phyloP scores from a whole-genome alignment of 2,113 vertebrate species.

The Heterotis niloticus region DNA sequence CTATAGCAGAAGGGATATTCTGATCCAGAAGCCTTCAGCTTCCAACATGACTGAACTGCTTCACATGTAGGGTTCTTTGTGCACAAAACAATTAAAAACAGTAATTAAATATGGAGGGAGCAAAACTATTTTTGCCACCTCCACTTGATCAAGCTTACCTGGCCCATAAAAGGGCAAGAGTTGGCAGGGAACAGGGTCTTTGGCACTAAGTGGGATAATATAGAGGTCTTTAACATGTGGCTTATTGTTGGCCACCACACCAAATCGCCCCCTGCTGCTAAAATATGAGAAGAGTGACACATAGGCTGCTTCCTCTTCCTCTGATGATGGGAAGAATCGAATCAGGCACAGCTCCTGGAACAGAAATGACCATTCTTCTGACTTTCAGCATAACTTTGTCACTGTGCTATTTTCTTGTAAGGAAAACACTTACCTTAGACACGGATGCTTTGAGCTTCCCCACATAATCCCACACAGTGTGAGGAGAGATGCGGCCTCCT shows the following conservation, averaged over 20 bases:
- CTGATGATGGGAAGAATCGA: constrained; percentile 90
- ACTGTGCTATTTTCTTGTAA: not conserved
- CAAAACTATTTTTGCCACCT: not conserved
- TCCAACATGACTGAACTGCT: no score
- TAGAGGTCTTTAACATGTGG: constrained; percentile 93
- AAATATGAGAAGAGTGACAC: constrained; percentile 98
- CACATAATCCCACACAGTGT: constrained; percentile 97
- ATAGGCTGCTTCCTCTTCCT: constrained; percentile 95
- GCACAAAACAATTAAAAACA: not conserved
- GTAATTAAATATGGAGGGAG: not conserved
- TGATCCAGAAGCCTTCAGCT: no score
- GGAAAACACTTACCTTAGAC: constrained; percentile 75
- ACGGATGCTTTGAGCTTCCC: constrained; percentile 87
- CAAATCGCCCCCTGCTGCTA: constrained; percentile 92
- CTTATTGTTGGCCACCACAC: constrained; percentile 89
- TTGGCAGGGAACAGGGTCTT: constrained; percentile 84
- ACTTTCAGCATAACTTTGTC: not conserved
- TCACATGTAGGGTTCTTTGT: no score
- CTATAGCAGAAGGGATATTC: no score
- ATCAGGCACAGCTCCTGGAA: constrained; percentile 89
- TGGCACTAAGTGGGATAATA: constrained; percentile 86
- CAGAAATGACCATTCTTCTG: constrained; percentile 31
- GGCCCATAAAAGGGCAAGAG: constrained; percentile 92
- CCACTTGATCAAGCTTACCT: constrained; percentile 71
- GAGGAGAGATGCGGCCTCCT: constrained; percentile 86